These are phyloP conservation scores for Panulirus ornatus DNA, from an alignment of 1,140 invertebrate species.

Conservation along the genomic window DNA sequence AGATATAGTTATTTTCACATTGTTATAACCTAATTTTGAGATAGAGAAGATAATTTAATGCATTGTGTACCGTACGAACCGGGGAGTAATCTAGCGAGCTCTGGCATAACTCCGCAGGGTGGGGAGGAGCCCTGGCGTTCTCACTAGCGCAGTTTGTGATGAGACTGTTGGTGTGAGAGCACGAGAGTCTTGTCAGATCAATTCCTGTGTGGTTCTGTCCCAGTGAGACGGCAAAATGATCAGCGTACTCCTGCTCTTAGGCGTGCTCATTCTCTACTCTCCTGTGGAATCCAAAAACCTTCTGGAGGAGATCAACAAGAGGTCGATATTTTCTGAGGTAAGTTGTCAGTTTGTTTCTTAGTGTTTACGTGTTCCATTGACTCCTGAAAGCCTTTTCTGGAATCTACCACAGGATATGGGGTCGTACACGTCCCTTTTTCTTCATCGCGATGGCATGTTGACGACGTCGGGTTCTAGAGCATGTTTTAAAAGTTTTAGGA, in stretches of 20 bases:
- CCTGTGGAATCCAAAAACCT: slow-evolving; percentile 3
- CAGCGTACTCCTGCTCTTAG: neutral
- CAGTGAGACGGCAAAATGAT: neutral
- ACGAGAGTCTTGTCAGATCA: neutral
- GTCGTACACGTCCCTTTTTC: too few species aligned
- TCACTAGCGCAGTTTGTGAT: slow-evolving; percentile 6
- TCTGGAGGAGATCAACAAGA: neutral
- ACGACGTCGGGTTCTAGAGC: too few species aligned
- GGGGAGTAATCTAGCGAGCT: neutral
- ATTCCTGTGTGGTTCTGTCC: neutral
- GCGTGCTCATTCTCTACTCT: slow-evolving; percentile 1
- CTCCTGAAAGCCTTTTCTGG: too few species aligned
- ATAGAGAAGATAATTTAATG: neutral
- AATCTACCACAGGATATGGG: too few species aligned
- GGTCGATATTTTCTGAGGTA: neutral
- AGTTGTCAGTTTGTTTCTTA: neutral
- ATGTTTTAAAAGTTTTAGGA: too few species aligned
- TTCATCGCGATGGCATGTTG: too few species aligned
- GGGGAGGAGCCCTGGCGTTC: neutral
- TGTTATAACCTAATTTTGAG: neutral
- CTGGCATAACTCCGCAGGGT: neutral
- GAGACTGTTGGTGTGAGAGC: slow-evolving; percentile 3
- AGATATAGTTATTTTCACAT: neutral
- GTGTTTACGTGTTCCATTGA: too few species aligned
- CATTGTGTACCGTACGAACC: neutral